Evolutionary conservation across 2,888 invertebrate species (phyloP).

Genomic region (Drosophila yooni): DNA sequence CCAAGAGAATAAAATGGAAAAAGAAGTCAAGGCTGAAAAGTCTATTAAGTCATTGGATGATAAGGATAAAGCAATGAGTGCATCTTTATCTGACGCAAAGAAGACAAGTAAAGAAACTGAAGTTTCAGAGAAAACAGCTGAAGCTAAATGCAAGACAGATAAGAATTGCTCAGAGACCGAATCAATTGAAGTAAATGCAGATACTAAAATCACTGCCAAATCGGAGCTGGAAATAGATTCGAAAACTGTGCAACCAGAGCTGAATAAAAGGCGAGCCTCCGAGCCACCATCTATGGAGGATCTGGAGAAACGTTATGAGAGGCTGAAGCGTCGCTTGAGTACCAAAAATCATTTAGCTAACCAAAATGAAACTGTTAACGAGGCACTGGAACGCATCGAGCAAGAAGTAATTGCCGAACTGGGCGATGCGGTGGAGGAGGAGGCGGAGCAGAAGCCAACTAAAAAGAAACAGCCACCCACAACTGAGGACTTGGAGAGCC

Average conservation of each 20-base stretch:
- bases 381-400: constrained; percentile 65
- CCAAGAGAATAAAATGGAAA: background rate
- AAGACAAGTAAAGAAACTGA: constrained; percentile 6
- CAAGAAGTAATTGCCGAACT: constrained; percentile 62
- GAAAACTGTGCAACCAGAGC: constrained; percentile 21
- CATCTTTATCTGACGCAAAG: constrained; percentile 16
- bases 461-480: constrained; percentile 60
- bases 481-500: constrained; percentile 69
- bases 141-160: constrained; percentile 19
- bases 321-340: constrained; percentile 72
- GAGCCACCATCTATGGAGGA: constrained; percentile 81
- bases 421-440: constrained; percentile 7
- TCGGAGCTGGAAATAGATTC: background rate
- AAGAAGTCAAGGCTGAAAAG: constrained; percentile 17
- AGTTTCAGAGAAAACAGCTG: constrained; percentile 1
- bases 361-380: constrained; percentile 60
- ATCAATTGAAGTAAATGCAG: background rate
- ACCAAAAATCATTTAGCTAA: constrained; percentile 44
- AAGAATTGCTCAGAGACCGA: constrained; percentile 8
- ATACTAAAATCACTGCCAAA: background rate
- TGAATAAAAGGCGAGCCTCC: constrained; percentile 62
- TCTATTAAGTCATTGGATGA: constrained; percentile 47
- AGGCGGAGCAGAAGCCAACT: constrained; percentile 10
- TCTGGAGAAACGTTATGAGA: constrained; percentile 77
- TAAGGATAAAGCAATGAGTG: constrained; percentile 53